Percentiles rank a stretch among this genome's conserved stretches.
Conservation (phyloP, 2,113 vertebrate species). For the Siniperca chuatsi region DNA sequence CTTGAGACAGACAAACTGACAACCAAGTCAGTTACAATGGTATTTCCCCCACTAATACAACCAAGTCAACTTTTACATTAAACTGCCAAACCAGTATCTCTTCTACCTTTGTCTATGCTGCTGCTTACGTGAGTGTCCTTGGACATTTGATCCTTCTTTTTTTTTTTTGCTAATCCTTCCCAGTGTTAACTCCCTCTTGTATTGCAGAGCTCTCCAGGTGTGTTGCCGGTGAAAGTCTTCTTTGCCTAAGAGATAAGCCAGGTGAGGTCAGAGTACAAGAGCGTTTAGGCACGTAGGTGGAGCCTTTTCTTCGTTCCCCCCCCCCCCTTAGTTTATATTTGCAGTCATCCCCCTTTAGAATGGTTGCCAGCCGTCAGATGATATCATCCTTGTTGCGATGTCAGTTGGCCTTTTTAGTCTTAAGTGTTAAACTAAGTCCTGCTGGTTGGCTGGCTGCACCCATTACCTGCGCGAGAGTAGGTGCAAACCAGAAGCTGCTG, state of each 20-base stretch:
- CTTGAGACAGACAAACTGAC: conserved; percentile 20
- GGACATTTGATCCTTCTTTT: conserved; percentile 1
- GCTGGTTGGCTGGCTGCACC: conserved; percentile 40
- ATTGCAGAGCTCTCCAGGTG: conserved; percentile 54
- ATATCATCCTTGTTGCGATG: conserved; percentile 31
- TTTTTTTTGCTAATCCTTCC: neutral
- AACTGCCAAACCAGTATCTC: neutral
- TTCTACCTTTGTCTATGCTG: conserved; percentile 44
- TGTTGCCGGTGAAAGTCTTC: conserved; percentile 53
- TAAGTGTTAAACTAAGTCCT: conserved; percentile 27
- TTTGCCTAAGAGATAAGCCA: conserved; percentile 40
- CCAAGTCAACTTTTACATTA: neutral
- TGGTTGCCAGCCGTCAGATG: conserved; percentile 41
- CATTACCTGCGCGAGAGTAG: conserved; percentile 35
- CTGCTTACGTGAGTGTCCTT: neutral
- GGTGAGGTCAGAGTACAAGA: conserved; percentile 61
- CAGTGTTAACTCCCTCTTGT: conserved; percentile 22
- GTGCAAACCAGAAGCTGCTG: neutral
- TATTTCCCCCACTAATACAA: conserved; percentile 13
- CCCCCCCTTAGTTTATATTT: neutral
- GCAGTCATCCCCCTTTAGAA: conserved; percentile 15
- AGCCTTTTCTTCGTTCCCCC: conserved; percentile 3
- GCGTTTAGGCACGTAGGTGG: conserved; percentile 33
- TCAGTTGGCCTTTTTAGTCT: conserved; percentile 43
- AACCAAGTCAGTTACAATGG: neutral